Conservation (phyloP, 2,113 vertebrate genomes). For the Oceanodroma tethys region DNA sequence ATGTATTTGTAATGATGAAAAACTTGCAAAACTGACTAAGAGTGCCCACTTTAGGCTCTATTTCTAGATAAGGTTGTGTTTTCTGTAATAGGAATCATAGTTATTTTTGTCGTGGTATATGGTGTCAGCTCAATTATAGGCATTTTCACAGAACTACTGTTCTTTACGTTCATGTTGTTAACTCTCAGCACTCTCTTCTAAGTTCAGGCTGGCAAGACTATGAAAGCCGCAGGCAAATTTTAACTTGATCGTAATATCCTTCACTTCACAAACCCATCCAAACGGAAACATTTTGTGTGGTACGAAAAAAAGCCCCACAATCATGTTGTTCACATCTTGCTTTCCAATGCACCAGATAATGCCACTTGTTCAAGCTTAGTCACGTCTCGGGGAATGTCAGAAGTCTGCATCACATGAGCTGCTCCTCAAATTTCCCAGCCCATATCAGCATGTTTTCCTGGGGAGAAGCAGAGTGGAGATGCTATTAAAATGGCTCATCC, state of each 20-base stretch:
- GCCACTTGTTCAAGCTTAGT: conserved; percentile 62
- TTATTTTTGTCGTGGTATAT: background rate
- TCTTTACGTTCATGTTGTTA: background rate
- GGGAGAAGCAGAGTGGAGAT: background rate
- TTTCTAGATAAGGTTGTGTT: background rate
- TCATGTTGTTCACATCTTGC: conserved; percentile 14
- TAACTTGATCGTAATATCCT: background rate
- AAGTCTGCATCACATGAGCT: conserved; percentile 47
- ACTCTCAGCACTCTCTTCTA: background rate
- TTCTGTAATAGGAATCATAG: background rate
- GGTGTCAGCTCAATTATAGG: background rate
- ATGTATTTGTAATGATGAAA: background rate
- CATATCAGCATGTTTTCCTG: conserved; percentile 3
- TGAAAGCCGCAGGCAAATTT: background rate
- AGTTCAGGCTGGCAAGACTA: background rate
- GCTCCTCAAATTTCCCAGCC: conserved; percentile 54
- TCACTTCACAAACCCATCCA: background rate
- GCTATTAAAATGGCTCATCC: background rate
- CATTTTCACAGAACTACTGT: background rate
- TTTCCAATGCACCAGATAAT: conserved; percentile 34
- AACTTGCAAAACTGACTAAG: background rate
- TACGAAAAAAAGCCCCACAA: background rate
- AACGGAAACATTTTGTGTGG: background rate
- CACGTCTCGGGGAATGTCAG: conserved; percentile 36
- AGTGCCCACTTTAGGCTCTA: background rate